Evolutionary conservation across 2,797 vertebrate species (phyloP).

Genomic region (Crypturellus tataupa): DNA sequence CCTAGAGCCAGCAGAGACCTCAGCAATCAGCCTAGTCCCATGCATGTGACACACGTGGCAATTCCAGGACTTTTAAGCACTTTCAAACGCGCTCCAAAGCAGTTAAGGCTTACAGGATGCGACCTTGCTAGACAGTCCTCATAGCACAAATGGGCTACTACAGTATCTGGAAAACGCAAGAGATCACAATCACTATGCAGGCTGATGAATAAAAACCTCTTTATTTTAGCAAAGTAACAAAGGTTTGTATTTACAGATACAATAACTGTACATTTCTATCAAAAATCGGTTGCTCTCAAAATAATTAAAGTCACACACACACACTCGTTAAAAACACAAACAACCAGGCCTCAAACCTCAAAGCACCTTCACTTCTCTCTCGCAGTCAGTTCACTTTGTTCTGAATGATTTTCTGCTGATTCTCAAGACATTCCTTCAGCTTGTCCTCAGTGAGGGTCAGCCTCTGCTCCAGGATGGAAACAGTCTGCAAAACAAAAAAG

Average conservation of each 20-base stretch:
- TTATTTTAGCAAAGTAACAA: constrained; percentile 72
- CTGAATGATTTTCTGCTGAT: constrained; percentile 89
- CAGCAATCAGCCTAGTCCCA: background rate
- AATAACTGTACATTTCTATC: constrained; percentile 55
- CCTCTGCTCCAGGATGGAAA: constrained; percentile 91
- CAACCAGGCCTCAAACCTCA: constrained; percentile 15
- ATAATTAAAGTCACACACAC: constrained; percentile 47
- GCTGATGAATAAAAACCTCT: constrained; percentile 45
- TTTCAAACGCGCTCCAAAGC: background rate
- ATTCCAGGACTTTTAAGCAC: background rate
- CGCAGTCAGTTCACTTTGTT: constrained; percentile 73
- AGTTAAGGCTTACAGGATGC: background rate
- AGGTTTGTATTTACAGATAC: constrained; percentile 63
- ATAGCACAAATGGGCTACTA: background rate
- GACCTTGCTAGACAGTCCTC: background rate
- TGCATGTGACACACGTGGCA: background rate
- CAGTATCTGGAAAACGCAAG: constrained; percentile 14
- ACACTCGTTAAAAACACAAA: constrained; percentile 22
- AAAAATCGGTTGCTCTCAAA: constrained; percentile 25
- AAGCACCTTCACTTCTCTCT: background rate
- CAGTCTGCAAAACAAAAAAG: constrained; percentile 80
- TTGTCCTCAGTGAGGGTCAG: constrained; percentile 94
- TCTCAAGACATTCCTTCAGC: constrained; percentile 94
- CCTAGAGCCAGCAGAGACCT: background rate
- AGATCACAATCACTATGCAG: background rate